Evolutionary conservation across 2,888 invertebrate species (phyloP), one percentile per base, ranked within the genome.

Genomic region (Xylocampa areola): DNA sequence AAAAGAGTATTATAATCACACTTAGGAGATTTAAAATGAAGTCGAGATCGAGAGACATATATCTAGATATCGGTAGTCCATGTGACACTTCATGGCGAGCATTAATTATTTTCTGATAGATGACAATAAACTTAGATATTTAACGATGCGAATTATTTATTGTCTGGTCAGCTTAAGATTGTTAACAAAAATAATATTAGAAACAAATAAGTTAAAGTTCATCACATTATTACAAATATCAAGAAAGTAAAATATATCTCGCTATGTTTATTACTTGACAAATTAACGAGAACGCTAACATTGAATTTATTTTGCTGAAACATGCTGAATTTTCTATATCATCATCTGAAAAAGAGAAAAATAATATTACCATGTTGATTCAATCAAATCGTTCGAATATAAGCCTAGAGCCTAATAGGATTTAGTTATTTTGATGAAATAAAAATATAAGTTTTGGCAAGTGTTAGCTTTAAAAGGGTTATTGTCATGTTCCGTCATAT

Each of bases 131-230:
- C 25, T 21, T 27, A 70, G n/a, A 44, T 64, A 40, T 45, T 45
- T 60, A 50, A 62, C 35, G 68, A 33, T 58, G 60, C 53, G 68
- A 65, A 69, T 49, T 54, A 73, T 68, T 89, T 90, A 90, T 89
- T 89, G 90, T 90, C 90, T 85, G 77, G 80, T 82, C 84, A 87
- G 85, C 84, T 73, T 74, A 79, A 75, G 40, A 50, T 55, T 36
- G 68, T 49, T 45, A 59, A 72, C 59, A 61, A 47, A 75, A 33
- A 29, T 50, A 35, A 60, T 59, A 59, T 52, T 49, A 54, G 64
- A 65, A 68, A 64, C 47, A 52, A 60, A 70, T 62, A 54, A 57
- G 47, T 39, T 58, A 57, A 68, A 33, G 8, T 52, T 40, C 39
- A 67, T 67, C 48, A 63, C 50, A 67, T 29, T 66, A 60, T 64